A percentile compares a stretch with the other conserved stretches of the same genome.
Conservation (phyloP, 2,888 invertebrate species). For the Polyommatus icarus region DNA sequence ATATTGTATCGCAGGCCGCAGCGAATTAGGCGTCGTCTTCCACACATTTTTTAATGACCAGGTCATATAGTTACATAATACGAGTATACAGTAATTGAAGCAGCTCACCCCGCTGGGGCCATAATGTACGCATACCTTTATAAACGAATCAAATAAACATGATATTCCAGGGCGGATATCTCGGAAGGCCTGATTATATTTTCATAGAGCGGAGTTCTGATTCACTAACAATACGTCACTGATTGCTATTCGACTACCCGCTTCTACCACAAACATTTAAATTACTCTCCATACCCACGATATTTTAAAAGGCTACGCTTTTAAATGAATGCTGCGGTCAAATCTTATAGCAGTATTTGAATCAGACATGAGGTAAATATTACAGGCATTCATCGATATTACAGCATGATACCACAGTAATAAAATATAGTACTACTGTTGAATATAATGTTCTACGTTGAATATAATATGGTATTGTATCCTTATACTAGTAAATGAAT, state of each 20-base stretch:
- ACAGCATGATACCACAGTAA: neutral
- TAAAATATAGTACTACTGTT: neutral
- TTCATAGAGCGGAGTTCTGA: neutral
- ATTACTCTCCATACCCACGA: neutral
- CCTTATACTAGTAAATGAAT: neutral
- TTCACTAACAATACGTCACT: neutral
- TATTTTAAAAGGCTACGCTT: neutral
- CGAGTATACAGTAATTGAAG: no score
- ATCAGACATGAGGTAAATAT: neutral
- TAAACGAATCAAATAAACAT: neutral
- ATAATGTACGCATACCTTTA: neutral
- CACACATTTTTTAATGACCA: no score
- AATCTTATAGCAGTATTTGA: neutral
- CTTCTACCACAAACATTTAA: conserved; percentile 10
- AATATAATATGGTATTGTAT: neutral
- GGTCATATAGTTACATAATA: no score
- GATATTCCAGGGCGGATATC: neutral
- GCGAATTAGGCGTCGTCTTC: no score
- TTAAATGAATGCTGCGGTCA: conserved; percentile 11
- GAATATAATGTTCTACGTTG: no score
- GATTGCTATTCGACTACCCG: neutral
- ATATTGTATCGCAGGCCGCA: no score
- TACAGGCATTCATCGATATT: neutral
- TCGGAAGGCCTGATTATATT: conserved; percentile 4
- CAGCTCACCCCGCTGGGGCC: neutral